Evolutionary conservation across 1,140 invertebrate species (phyloP), one percentile per base, ranked within the genome.

Genomic region (Ips nitidus): DNA sequence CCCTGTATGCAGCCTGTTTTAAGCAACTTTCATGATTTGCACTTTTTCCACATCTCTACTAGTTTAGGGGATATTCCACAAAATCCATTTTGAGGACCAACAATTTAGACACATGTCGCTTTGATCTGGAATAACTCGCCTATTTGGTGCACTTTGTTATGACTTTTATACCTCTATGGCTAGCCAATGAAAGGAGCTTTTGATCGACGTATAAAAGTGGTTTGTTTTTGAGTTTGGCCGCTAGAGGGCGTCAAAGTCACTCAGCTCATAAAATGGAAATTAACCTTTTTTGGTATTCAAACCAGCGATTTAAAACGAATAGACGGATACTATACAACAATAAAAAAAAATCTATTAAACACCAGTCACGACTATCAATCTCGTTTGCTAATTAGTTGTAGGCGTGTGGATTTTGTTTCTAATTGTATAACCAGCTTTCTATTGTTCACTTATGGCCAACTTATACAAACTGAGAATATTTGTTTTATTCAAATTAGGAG

Each of bases 281-380:
- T 22, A 50, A 50, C 45, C 45, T 50, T 8, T 8, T 50, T 50
- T 50, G 45, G 22, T 50, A 50, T 50, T 6, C 45, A 50, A 8
- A 50, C 7, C 7, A 50, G 7, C 3, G 45, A 50, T 22, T 22
- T 50, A 50, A 50, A 22, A 22, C 45, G 7, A 50, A 3, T 22
- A 22, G 22, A 6, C 45, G 6, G 45, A 2, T 50, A 50, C 22
- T 7, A 22, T 8, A 50, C 7, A 6, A 40, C n/a, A 36, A 56
- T 38, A 38, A 56, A 3, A 56, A 56, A 56, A 56, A 36, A 56
- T 22, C 53, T 56, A 50, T 50, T 50, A 22, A 56, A 56, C 37
- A 56, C 53, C 39, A 37, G 22, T 56, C 53, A 22, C 7, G n/a
- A 56, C 3, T 38, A 40, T 56, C n/a, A 39, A 55, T 38, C 38